These are phyloP conservation scores for Phasia obesa DNA, from an alignment of 2,888 invertebrate genomes.

Conservation along the genomic window DNA sequence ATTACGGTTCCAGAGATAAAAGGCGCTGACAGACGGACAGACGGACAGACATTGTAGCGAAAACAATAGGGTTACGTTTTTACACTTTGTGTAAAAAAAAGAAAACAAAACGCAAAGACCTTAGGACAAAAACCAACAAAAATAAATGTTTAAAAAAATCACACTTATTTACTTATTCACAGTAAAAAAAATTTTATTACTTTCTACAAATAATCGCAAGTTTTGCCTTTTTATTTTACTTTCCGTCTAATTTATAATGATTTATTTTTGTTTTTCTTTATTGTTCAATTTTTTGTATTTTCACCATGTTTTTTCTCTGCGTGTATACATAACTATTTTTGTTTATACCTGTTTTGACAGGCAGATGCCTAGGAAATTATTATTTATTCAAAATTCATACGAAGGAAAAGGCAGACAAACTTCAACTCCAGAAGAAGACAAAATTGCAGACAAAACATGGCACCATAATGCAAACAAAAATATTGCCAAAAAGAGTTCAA, in stretches of 20 bases:
- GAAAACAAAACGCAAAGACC: too few relatives aligned
- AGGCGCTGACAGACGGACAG: too few relatives aligned
- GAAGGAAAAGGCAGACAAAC: constrained; percentile 24
- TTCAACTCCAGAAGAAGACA: constrained; percentile 1
- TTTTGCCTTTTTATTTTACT: constrained; percentile 41
- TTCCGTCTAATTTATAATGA: constrained; percentile 11
- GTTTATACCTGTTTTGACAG: constrained; percentile 66
- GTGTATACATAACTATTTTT: constrained; percentile 55
- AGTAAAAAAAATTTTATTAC: constrained; percentile 35
- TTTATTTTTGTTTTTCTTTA: neutral
- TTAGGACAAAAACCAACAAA: too few relatives aligned
- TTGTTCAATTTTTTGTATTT: constrained; percentile 40
- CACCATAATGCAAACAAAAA: constrained; percentile 54
- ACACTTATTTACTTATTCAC: too few relatives aligned
- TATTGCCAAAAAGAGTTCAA: constrained; percentile 42
- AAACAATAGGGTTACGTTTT: too few relatives aligned
- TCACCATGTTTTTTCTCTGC: constrained; percentile 49
- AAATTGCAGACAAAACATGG: constrained; percentile 39
- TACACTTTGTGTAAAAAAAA: too few relatives aligned
- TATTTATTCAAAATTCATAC: constrained; percentile 64
- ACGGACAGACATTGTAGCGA: too few relatives aligned
- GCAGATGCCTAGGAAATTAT: constrained; percentile 66
- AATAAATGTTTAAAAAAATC: too few relatives aligned
- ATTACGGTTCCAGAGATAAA: too few relatives aligned
- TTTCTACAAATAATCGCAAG: constrained; percentile 32